A percentile compares a stretch with the other conserved stretches of the same genome.
Evolutionary conservation across 2,888 invertebrate species (phyloP).

Genomic region (Torymus auratus): DNA sequence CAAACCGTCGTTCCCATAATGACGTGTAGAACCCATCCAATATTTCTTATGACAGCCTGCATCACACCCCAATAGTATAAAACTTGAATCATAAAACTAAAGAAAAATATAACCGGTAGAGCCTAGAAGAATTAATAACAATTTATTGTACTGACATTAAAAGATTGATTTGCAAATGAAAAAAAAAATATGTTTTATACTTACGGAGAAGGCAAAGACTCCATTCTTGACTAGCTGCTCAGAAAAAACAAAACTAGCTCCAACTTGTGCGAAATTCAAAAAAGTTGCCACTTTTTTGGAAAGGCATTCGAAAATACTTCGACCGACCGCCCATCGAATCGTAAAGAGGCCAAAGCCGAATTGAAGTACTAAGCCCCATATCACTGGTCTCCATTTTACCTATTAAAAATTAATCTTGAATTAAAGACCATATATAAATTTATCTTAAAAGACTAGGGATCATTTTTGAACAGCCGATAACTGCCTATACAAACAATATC

Average conservation of each 20-base stretch:
- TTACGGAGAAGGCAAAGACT: slow-evolving; percentile 92
- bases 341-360: slow-evolving; percentile 90
- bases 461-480: too few relatives aligned
- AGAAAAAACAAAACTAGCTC: slow-evolving; percentile 92
- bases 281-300: slow-evolving; percentile 87
- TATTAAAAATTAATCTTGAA: slow-evolving; percentile 66
- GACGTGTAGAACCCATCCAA: slow-evolving; percentile 87
- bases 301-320: slow-evolving; percentile 83
- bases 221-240: slow-evolving; percentile 80
- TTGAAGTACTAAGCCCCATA: slow-evolving; percentile 89
- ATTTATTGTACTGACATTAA: neutral
- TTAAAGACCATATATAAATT: too few relatives aligned
- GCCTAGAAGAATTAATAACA: slow-evolving; percentile 78
- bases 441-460: too few relatives aligned
- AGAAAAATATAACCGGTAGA: slow-evolving; percentile 94
- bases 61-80: slow-evolving; percentile 92
- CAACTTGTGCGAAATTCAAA: slow-evolving; percentile 86
- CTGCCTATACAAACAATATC: slow-evolving; percentile 4
- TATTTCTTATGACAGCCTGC: slow-evolving; percentile 88
- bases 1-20: slow-evolving; percentile 93
- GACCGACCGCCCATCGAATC: slow-evolving; percentile 89
- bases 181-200: slow-evolving; percentile 63
- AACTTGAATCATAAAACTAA: slow-evolving; percentile 93
- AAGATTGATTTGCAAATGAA: neutral
- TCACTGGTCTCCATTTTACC: slow-evolving; percentile 88